Base-by-base conservation (phyloP, 2,113 vertebrate species). In the Acanthochromis polyacanthus region DNA sequence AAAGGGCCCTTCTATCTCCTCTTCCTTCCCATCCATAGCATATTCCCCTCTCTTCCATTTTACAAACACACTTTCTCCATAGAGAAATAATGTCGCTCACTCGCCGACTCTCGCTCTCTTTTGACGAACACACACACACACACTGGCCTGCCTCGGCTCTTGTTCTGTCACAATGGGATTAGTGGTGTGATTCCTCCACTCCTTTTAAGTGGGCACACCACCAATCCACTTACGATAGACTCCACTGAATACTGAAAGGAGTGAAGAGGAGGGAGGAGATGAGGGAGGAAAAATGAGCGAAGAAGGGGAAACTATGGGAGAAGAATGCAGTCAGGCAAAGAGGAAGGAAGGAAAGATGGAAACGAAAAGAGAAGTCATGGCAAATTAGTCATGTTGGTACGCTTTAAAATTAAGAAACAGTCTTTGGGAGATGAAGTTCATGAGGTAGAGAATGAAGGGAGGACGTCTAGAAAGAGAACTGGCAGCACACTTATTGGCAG, bases 111-210 rank as follows among this genome's bases (percentile, higher is more conserved):
- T 63, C 36, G 3, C 72, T 62, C 50, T 71, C 46, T 67, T 32
- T 58, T 36, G 32, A 25, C 60, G 20, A 53, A 30, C 38, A 12
- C 38, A 40, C 38, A 40, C 55, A 5, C 67, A 56, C 45, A 30
- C 50, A 65, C 48, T 11, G 75, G 70, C 71, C 67, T 36, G 57
- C 78, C 36, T 75, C 68, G 0, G 75, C 80, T 80, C 84, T 88
- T 88, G 86, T 92, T 84, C 87, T 84, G 64, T 30, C 78, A 90
- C 90, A 93, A 90, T 91, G 85, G 89, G 88, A 93, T 93, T 92
- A 94, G 83, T 79, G 81, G 81, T 85, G 89, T 91, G 88, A 91
- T 89, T 90, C 85, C 74, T 87, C 82, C 81, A 90, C 87, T 93
- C 74, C 81, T 89, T 85, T 91, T 85, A 92, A 90, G 87, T 91